Conservation (phyloP, 2,797 vertebrate species). For the Falco peregrinus region DNA sequence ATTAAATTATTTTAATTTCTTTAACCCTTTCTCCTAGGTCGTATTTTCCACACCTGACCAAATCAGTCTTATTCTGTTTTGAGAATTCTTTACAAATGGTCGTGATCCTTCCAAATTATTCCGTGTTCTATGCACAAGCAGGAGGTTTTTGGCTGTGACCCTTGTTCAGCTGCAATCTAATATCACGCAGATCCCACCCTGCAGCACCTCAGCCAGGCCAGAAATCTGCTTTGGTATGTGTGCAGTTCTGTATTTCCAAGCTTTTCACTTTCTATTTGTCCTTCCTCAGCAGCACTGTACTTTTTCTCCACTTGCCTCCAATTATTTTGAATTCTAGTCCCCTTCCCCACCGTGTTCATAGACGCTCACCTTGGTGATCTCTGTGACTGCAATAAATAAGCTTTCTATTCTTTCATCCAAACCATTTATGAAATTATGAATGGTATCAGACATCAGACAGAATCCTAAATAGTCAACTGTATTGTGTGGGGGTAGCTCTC, state of each 20-base stretch:
- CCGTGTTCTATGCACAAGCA: not conserved
- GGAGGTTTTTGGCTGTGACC: not conserved
- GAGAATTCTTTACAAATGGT: not conserved
- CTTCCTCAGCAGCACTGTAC: not conserved
- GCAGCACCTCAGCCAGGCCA: not conserved
- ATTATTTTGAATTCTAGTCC: not conserved
- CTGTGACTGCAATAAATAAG: not conserved
- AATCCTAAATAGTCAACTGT: not conserved
- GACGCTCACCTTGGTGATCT: not conserved
- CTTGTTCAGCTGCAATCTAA: not conserved
- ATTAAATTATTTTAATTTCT: not conserved
- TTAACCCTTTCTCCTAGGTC: not conserved
- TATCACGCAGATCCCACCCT: not conserved
- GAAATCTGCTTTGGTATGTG: not conserved
- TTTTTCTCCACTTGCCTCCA: not conserved
- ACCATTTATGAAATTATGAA: not conserved
- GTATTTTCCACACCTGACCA: not conserved
- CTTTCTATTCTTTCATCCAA: not conserved
- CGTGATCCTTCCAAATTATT: not conserved
- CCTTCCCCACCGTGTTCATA: not conserved
- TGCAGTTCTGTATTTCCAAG: not conserved
- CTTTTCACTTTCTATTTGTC: not conserved
- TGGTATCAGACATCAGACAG: not conserved
- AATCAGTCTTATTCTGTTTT: not conserved
- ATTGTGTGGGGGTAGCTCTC: not conserved